A percentile compares a stretch with the other conserved stretches of the same genome.
These are phyloP conservation scores for Hypocryptadius cinnamomeus DNA, from an alignment of 2,113 vertebrate genomes.

Conservation along the genomic window DNA sequence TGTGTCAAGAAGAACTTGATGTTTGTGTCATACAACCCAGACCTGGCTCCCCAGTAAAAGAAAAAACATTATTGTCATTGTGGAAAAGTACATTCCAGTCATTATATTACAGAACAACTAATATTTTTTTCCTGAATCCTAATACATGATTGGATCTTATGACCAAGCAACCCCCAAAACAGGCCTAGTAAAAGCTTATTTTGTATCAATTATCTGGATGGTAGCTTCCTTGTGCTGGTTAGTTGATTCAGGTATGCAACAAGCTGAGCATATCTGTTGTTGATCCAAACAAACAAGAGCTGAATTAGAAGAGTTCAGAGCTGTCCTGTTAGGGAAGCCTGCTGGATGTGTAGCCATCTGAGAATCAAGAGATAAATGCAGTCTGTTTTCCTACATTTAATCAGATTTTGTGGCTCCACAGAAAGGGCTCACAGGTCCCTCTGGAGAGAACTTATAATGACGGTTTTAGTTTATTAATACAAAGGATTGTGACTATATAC, in stretches of 20 bases:
- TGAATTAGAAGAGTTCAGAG: constrained; percentile 49
- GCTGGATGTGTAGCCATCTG: neutral
- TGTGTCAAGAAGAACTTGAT: neutral
- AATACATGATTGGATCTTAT: neutral
- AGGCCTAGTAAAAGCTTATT: neutral
- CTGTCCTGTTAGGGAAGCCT: neutral
- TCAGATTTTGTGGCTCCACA: constrained; percentile 72
- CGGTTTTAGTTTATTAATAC: constrained; percentile 72
- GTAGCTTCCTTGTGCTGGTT: neutral
- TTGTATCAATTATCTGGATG: neutral
- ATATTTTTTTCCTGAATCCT: neutral
- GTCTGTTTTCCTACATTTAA: constrained; percentile 44
- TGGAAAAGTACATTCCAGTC: neutral
- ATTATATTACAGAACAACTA: neutral
- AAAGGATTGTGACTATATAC: constrained; percentile 36
- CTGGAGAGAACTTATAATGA: constrained; percentile 63
- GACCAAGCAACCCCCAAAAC: neutral
- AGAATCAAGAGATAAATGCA: neutral
- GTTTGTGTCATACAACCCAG: neutral
- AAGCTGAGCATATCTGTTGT: constrained; percentile 11
- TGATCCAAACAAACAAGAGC: constrained; percentile 59
- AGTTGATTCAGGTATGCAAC: neutral
- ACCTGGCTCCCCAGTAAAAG: neutral
- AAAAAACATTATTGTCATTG: neutral
- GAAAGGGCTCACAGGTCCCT: constrained; percentile 9